phyloP scores from a whole-genome alignment of 2,797 vertebrate species.

The Lycodopsis pacificus region DNA sequence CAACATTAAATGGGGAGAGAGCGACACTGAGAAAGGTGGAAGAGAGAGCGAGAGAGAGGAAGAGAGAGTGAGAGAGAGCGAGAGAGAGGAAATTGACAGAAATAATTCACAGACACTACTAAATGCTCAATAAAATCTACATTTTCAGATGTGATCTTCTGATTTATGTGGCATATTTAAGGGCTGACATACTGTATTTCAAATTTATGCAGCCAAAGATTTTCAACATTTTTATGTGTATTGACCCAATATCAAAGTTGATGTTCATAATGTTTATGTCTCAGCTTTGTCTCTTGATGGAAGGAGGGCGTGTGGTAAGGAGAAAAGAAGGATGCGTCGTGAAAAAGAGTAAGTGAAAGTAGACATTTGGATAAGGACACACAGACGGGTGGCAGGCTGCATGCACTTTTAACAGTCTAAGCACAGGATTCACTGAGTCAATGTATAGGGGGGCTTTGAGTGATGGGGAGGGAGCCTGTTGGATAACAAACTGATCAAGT shows the following conservation, averaged over 20 bases:
- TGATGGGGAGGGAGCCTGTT: slow-evolving; percentile 66
- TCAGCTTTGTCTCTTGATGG: not conserved
- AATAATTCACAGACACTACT: slow-evolving; percentile 42
- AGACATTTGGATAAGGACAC: slow-evolving; percentile 44
- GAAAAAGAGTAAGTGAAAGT: slow-evolving; percentile 20
- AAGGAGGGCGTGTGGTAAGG: not conserved
- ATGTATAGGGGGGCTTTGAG: slow-evolving; percentile 64
- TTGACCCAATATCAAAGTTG: slow-evolving; percentile 7
- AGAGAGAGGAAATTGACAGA: slow-evolving; percentile 30
- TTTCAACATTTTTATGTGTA: slow-evolving; percentile 16
- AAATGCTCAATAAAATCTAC: slow-evolving; percentile 51
- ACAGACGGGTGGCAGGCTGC: slow-evolving; percentile 52
- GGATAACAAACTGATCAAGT: slow-evolving; percentile 80
- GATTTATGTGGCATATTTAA: slow-evolving; percentile 58
- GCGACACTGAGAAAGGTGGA: slow-evolving; percentile 10
- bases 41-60: slow-evolving; percentile 6
- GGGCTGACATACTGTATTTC: slow-evolving; percentile 35
- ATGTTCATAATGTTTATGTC: slow-evolving; percentile 9
- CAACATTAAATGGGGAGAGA: slow-evolving; percentile 63
- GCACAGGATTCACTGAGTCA: slow-evolving; percentile 62
- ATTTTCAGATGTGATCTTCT: slow-evolving; percentile 37
- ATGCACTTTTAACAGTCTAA: slow-evolving; percentile 59
- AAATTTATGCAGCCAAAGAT: slow-evolving; percentile 27
- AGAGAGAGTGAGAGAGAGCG: slow-evolving; percentile 3
- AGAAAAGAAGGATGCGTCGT: not conserved